Base-by-base conservation (phyloP, 2,113 vertebrate genomes). In the Hippocampus mohnikei region DNA sequence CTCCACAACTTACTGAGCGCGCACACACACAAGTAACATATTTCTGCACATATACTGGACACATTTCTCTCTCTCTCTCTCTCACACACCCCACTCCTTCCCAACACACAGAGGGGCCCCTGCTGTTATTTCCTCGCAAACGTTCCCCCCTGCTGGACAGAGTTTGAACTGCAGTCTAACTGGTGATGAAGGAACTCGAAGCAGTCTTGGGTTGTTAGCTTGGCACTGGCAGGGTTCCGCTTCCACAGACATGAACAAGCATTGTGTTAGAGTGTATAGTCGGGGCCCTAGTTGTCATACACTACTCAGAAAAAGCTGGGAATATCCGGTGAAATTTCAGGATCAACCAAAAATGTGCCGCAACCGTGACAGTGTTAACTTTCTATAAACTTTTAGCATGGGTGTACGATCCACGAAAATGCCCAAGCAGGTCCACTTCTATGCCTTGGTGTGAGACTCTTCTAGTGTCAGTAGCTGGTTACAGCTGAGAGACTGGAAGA, bases 1-100 rank as follows among this genome's bases (percentile, higher is more conserved):
- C 74, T 92, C 94, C 69, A 82, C 93, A 73, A 90, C 89, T 0
- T 98, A 96, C 90, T 99, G 95, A 91, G 2, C 56, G 2, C 56
- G 56, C n/a, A 64, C 37, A 75, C 55, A 74, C 27, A 75, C 55
- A 74, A 27, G 23, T 21, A 21, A n/a, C 6, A 55, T 55, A 55
- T n/a, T n/a, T 55, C 29, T 52, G 66, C 23, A 78, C 66, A 72
- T 23, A 70, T 48, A 68, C 74, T 29, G 70, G 37, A 70, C 71
- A 70, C 71, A 65, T 40, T 3, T 2, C 27, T 5, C 13, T 69
- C 42, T 66, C 48, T 37, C 42, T n/a, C 27, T 23, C 37, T 42
- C 0, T 21, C 1, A 48, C 46, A 69, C 18, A 78, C 33, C 66
- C 53, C n/a, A n/a, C 12, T 65, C 73, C 73, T 56, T 74, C 29